Evolutionary conservation across 64 coral and sea anemone genomes (phyloP).

Genomic region (Anthopleura sola): DNA sequence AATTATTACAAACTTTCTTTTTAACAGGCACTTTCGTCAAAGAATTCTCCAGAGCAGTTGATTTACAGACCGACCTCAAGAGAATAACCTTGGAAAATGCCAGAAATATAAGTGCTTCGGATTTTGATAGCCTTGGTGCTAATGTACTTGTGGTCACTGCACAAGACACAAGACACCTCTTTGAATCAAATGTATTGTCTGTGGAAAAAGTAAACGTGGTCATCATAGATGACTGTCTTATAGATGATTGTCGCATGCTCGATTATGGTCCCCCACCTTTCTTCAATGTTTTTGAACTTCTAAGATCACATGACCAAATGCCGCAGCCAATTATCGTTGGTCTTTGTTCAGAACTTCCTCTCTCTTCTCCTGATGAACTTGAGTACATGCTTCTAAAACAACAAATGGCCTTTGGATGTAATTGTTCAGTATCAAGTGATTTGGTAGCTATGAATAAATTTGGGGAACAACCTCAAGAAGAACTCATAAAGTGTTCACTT

Average conservation of each 20-base stretch:
- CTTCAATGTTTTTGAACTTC: background rate
- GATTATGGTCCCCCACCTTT: background rate
- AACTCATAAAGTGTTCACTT: background rate
- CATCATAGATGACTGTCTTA: slow-evolving; percentile 30
- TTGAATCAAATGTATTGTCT: background rate
- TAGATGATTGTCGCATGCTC: slow-evolving; percentile 20
- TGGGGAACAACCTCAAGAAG: slow-evolving; percentile 36
- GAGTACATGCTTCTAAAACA: background rate
- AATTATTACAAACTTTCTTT: too few species aligned
- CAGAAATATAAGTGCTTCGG: background rate
- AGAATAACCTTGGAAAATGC: background rate
- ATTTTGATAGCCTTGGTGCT: slow-evolving; percentile 15
- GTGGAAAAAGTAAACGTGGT: slow-evolving; percentile 15
- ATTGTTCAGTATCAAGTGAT: slow-evolving; percentile 33
- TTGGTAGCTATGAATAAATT: slow-evolving; percentile 42
- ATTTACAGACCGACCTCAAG: slow-evolving; percentile 26
- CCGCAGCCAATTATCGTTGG: slow-evolving; percentile 30
- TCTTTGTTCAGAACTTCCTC: slow-evolving; percentile 6
- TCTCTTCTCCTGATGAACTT: background rate
- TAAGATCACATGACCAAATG: background rate
- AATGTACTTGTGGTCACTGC: background rate
- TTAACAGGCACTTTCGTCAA: background rate
- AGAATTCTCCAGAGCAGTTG: slow-evolving; percentile 6
- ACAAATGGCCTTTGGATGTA: slow-evolving; percentile 5
- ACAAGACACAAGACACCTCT: background rate